These are phyloP conservation scores for Podocnemis expansa DNA, from an alignment of 2,113 vertebrate species.

Conservation along the genomic window DNA sequence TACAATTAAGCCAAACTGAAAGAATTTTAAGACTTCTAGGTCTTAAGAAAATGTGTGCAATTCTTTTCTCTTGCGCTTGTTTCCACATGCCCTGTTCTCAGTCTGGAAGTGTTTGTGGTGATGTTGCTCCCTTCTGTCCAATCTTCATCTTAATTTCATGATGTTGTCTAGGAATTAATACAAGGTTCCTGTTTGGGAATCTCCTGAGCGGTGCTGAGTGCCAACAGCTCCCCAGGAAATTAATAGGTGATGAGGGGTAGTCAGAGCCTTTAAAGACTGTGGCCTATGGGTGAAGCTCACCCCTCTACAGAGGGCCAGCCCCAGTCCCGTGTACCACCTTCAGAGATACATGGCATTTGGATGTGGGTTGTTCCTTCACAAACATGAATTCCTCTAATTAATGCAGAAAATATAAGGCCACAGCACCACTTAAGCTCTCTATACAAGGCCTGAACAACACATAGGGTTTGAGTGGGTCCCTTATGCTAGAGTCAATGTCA, in stretches of 20 bases:
- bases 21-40: neutral
- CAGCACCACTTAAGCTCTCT: neutral
- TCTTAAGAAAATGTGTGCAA: neutral
- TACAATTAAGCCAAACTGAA: neutral
- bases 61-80: neutral
- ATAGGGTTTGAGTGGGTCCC: neutral
- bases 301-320: neutral
- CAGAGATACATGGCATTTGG: neutral
- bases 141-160: neutral
- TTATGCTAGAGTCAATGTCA: neutral
- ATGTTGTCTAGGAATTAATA: neutral
- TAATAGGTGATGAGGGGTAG: neutral
- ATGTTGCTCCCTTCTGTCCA: neutral
- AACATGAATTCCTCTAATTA: neutral
- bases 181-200: neutral
- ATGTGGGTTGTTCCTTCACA: neutral
- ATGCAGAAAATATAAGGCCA: neutral
- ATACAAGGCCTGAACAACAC: neutral
- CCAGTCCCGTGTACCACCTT: neutral
- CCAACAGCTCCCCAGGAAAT: neutral
- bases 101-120: neutral
- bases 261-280: neutral
- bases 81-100: neutral
- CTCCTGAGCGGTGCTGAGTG: neutral
- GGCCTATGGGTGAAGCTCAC: neutral